Conservation (phyloP, 2,888 invertebrate genomes). For the Uloborus plumipes region DNA sequence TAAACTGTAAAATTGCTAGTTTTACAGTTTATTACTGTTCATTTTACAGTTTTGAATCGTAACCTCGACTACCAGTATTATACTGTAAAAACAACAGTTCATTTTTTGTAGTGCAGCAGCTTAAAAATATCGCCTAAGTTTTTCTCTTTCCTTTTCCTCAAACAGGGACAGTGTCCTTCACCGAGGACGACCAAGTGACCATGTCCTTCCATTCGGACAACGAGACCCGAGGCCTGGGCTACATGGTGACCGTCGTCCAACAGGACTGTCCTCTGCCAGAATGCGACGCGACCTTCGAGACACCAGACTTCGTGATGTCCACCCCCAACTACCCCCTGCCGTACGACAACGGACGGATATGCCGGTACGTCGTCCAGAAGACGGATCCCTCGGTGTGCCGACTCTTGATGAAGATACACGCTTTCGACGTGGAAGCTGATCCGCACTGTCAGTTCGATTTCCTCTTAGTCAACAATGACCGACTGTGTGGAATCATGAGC, state of each 20-base stretch:
- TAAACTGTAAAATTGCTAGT: too few relatives aligned
- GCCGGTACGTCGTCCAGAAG: constrained; percentile 51
- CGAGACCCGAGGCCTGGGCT: constrained; percentile 55
- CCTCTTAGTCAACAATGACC: constrained; percentile 42
- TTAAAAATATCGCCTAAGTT: not conserved
- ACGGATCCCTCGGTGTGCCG: constrained; percentile 48
- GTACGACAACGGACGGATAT: constrained; percentile 59
- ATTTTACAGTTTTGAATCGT: too few relatives aligned
- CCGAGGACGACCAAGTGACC: constrained; percentile 50
- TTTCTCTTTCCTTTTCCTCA: not conserved
- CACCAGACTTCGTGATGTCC: constrained; percentile 38
- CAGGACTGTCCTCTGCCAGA: constrained; percentile 60
- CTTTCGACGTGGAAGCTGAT: constrained; percentile 61
- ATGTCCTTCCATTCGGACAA: constrained; percentile 65
- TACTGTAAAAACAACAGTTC: too few relatives aligned
- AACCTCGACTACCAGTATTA: too few relatives aligned
- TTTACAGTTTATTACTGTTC: too few relatives aligned
- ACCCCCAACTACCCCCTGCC: constrained; percentile 56
- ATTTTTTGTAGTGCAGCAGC: too few relatives aligned
- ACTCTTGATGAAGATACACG: constrained; percentile 44
- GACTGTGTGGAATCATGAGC: constrained; percentile 53
- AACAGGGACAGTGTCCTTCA: constrained; percentile 56
- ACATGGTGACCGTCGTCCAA: constrained; percentile 65
- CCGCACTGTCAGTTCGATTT: constrained; percentile 49
- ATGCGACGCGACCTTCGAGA: constrained; percentile 44